These are phyloP conservation scores for Morinoia aosen DNA, from an alignment of 2,888 invertebrate genomes.

Conservation along the genomic window DNA sequence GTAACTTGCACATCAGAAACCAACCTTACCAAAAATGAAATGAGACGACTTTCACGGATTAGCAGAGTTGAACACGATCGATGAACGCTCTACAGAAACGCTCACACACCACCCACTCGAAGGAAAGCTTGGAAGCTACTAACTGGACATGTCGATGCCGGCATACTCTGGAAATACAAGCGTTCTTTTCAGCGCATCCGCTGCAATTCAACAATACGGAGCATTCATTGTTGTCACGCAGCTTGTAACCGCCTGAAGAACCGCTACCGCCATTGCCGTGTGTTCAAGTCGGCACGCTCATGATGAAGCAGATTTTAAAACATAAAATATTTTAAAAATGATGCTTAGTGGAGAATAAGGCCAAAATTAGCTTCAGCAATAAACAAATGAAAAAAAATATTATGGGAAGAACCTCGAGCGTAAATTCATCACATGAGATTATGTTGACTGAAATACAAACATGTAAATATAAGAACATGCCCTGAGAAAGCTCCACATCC, in stretches of 20 bases:
- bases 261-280: background rate
- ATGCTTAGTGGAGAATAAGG: background rate
- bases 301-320: background rate
- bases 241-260: background rate
- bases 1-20: background rate
- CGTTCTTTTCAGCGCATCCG: background rate
- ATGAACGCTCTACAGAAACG: background rate
- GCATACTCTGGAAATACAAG: constrained; percentile 15
- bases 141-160: constrained; percentile 6
- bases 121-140: constrained; percentile 43
- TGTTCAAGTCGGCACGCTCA: background rate
- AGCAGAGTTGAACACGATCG: constrained; percentile 1
- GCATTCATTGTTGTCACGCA: background rate
- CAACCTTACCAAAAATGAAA: background rate
- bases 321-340: background rate
- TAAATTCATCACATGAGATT: background rate
- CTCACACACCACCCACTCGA: background rate
- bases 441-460: too few relatives aligned
- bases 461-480: too few relatives aligned
- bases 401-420: background rate
- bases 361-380: background rate
- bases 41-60: background rate
- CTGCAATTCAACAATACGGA: background rate
- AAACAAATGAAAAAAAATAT: background rate
- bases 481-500: too few relatives aligned